Evolutionary conservation across 2,888 invertebrate species (phyloP), one percentile per base, ranked within the genome.

Genomic region (Volucella bombylans): DNA sequence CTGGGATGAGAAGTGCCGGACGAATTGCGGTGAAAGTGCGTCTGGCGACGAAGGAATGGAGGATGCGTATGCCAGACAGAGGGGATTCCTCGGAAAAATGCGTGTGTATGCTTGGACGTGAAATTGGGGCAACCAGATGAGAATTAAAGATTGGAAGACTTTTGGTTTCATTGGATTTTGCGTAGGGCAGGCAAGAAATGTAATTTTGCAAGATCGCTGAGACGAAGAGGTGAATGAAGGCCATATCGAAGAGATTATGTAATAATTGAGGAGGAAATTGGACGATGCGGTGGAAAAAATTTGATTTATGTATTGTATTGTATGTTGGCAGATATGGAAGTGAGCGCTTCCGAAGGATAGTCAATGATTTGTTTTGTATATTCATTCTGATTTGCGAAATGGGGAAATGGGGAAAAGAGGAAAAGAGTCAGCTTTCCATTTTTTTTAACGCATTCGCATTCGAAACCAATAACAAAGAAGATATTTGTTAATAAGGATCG

Each of bases 41-140:
- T 82, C 73, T 68, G 73, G 18, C 18, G 39, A 18, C n/a, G 12
- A 11, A 23, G 55, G 47, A 38, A 4, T 65, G 39, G 38, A 72
- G 67, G 67, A 77, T 80, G 80, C 83, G 80, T 85, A 12, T 50
- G 67, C 81, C 81, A 85, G 76, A 85, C 81, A 23, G 54, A 50
- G 71, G 71, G 57, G 85, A 76, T 85, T 81, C 85, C 67, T 55
- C 14, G 15, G 8, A 55, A 77, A 50, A 39, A 10, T 80, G 76
- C 67, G 76, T 85, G 41, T 52, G 47, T 65, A 12, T 71, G 45
- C 49, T 61, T 8, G 43, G 41, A 77, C 31, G 31, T 38, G 52
- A 74, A 83, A 81, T 76, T 85, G 67, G 83, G 80, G 61, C 83
- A 85, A 71, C 57, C 74, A 80, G 80, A 85, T 85, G 74, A 67